Conservation (phyloP, 1,140 invertebrate genomes). For the Diprion similis region DNA sequence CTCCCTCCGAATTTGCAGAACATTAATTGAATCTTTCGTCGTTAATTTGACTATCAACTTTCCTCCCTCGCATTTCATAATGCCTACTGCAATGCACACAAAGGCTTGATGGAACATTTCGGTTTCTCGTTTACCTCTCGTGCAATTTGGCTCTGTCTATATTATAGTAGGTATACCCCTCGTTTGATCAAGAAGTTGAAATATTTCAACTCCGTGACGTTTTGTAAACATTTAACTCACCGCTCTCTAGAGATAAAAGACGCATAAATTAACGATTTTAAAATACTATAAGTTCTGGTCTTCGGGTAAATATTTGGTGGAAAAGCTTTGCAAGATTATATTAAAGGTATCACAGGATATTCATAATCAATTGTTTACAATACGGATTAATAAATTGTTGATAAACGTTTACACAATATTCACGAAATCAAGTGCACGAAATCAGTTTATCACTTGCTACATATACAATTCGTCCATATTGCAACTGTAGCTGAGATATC, state of each 20-base stretch:
- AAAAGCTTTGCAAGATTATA: too few species aligned
- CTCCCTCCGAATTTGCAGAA: slow-evolving; percentile 4
- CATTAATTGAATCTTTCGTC: slow-evolving; percentile 1
- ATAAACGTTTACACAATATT: too few species aligned
- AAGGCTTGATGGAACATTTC: neutral
- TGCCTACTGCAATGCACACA: neutral
- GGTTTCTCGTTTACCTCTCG: neutral
- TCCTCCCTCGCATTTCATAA: neutral
- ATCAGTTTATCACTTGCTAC: too few species aligned
- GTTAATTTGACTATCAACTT: slow-evolving; percentile 1
- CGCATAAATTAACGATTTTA: too few species aligned
- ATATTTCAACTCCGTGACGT: neutral
- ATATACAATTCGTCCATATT: too few species aligned
- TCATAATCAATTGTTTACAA: too few species aligned
- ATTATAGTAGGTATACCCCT: neutral
- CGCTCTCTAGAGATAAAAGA: neutral
- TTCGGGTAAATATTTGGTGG: too few species aligned
- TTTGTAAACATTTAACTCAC: neutral
- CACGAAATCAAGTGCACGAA: too few species aligned
- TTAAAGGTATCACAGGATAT: too few species aligned
- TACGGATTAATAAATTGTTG: too few species aligned
- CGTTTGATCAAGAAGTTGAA: neutral
- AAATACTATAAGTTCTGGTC: too few species aligned
- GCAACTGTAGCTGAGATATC: too few species aligned
- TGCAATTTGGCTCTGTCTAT: neutral